Evolutionary conservation across 2,113 vertebrate genomes (phyloP), one percentile per base, ranked within the genome.

Genomic region (Synchiropus splendidus): DNA sequence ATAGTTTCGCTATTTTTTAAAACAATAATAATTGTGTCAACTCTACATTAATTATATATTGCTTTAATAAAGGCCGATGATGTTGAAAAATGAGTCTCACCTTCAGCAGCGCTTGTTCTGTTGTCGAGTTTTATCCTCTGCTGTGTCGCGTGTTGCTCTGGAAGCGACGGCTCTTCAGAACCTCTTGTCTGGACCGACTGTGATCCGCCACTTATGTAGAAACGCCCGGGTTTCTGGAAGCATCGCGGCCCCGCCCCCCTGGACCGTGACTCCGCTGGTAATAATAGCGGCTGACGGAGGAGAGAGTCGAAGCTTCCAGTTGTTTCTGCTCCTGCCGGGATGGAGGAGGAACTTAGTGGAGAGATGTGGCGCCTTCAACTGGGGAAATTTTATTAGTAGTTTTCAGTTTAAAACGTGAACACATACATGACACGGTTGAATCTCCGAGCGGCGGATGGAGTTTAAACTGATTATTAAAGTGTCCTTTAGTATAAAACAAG

Each of bases 201-300:
- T 1, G 48, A 31, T 41, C 17, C 2, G 0, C 39, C 31, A 58
- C 52, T 74, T 79, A 56, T 74, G 77, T 68, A 62, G 48, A 45
- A 35, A 16, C 3, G 40, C 39, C 5, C 44, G 27, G 1, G 38
- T 53, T 77, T 78, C 79, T 62, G 74, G 74, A 79, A 79, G 3
- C 6, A 48, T 72, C 70, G 31, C 10, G 21, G 39, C 13, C 5
- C 16, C 36, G 12, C 4, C 39, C 11, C 46, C 44, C 37, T 30
- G 42, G 30, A 36, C 44, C 39, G 36, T 70, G 73, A 75, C 54
- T 63, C 61, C 58, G 42, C 49, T 47, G 64, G 53, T 81, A 75
- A 73, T 69, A 69, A 67, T 80, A 77, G 68, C 53, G 55, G 34
- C 37, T 39, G 45, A 40, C 48, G 55, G 61, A 67, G 67, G 48